A percentile compares a stretch with the other conserved stretches of the same genome.
Evolutionary conservation across 2,888 invertebrate genomes (phyloP).

Genomic region (Gortyna flavago): DNA sequence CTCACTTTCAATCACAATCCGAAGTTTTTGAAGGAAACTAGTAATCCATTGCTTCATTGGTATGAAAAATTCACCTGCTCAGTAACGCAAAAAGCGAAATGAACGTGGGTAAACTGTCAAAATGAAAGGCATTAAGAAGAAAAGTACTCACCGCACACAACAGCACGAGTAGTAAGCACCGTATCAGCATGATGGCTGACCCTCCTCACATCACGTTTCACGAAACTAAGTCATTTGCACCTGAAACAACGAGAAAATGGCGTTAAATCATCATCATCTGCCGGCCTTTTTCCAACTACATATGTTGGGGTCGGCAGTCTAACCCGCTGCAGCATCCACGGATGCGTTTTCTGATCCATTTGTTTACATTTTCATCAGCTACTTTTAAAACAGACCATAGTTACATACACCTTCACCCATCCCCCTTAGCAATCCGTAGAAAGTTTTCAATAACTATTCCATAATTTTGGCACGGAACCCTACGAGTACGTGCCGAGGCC

Average conservation of each 20-base stretch:
- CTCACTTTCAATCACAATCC: too few species aligned
- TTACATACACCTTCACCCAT: not conserved
- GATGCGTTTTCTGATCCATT: not conserved
- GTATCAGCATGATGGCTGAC: constrained; percentile 77
- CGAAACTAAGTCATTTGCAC: constrained; percentile 73
- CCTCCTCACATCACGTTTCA: constrained; percentile 74
- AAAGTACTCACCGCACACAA: constrained; percentile 78
- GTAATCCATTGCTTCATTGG: not conserved
- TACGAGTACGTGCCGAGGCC: constrained; percentile 1
- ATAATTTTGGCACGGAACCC: constrained; percentile 50
- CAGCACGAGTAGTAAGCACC: constrained; percentile 72
- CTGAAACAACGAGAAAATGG: constrained; percentile 75
- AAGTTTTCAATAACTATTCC: constrained; percentile 48
- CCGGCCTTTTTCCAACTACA: not conserved
- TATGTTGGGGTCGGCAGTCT: not conserved
- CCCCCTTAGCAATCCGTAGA: constrained; percentile 4
- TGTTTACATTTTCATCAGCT: not conserved
- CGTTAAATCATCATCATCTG: not conserved
- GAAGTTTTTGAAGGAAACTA: not conserved
- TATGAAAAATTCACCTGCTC: not conserved
- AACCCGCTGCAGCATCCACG: not conserved
- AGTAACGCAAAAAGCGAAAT: not conserved
- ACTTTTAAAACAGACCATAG: not conserved
- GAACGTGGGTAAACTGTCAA: not conserved
- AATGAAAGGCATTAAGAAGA: not conserved